Conservation (phyloP, 1,140 invertebrate genomes). For the Drosophila persimilis region DNA sequence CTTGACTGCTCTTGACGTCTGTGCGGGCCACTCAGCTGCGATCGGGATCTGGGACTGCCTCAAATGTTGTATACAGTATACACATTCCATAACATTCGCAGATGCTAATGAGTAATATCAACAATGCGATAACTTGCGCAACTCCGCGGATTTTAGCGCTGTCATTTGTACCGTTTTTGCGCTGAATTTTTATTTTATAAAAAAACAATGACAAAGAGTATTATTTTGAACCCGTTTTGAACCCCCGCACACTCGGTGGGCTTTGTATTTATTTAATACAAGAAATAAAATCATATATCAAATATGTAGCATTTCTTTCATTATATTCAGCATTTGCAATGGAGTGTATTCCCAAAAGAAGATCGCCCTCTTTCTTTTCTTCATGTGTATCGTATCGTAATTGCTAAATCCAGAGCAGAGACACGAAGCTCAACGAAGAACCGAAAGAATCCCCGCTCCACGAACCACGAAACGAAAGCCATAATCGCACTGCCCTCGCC, state of each 20-base stretch:
- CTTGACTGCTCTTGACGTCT: neutral
- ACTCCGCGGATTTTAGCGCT: slow-evolving; percentile 14
- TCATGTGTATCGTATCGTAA: neutral
- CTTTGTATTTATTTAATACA: no score
- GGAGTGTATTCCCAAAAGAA: no score
- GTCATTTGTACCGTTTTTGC: slow-evolving; percentile 5
- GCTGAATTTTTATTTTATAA: neutral
- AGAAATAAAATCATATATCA: no score
- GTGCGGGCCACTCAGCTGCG: no score
- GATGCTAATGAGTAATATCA: slow-evolving; percentile 66
- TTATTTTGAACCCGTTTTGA: no score
- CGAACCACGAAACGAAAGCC: slow-evolving; percentile 6
- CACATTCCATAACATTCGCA: slow-evolving; percentile 16
- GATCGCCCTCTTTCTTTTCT: slow-evolving; percentile 1
- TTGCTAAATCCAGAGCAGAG: no score
- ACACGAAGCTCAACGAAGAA: slow-evolving; percentile 2
- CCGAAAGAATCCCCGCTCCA: slow-evolving; percentile 11
- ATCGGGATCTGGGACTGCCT: slow-evolving; percentile 48
- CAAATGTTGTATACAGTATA: slow-evolving; percentile 36
- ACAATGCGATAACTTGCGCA: slow-evolving; percentile 47
- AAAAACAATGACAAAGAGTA: neutral
- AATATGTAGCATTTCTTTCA: no score
- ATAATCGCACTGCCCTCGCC: slow-evolving; percentile 22
- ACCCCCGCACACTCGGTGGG: no score
- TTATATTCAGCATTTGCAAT: no score